Evolutionary conservation across 2,888 invertebrate genomes (phyloP).

Genomic region (Apomyelois bistriatella): DNA sequence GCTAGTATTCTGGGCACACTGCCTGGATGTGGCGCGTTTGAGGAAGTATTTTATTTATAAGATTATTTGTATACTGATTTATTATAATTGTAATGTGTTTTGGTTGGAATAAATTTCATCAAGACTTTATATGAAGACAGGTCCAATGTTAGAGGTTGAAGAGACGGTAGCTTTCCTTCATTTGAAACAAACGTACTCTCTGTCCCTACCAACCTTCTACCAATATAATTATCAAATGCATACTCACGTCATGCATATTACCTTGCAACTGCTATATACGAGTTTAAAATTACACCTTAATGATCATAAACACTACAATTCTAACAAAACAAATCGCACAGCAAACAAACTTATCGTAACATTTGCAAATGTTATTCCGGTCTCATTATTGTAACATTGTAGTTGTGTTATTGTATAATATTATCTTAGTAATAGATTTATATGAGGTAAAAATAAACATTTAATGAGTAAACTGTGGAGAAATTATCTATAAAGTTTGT

Average conservation of each 20-base stretch:
- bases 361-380: slow-evolving; percentile 4
- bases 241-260: neutral
- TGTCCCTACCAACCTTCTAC: no score
- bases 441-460: slow-evolving; percentile 15
- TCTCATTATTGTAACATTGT: slow-evolving; percentile 8
- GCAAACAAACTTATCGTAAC: neutral
- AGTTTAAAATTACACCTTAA: neutral
- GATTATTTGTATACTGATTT: no score
- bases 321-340: neutral
- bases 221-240: neutral
- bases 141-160: no score
- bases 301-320: neutral
- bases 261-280: neutral
- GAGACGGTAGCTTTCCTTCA: no score
- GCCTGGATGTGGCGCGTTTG: no score
- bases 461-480: slow-evolving; percentile 18
- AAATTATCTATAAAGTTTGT: slow-evolving; percentile 18
- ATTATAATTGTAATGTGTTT: no score
- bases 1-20: no score
- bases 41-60: no score
- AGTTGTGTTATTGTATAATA: slow-evolving; percentile 14
- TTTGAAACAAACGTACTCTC: no score
- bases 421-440: slow-evolving; percentile 16
- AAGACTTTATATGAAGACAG: no score
- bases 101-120: no score